These are phyloP conservation scores for Paraescarpia echinospica DNA, from an alignment of 1,140 invertebrate genomes.

Conservation along the genomic window DNA sequence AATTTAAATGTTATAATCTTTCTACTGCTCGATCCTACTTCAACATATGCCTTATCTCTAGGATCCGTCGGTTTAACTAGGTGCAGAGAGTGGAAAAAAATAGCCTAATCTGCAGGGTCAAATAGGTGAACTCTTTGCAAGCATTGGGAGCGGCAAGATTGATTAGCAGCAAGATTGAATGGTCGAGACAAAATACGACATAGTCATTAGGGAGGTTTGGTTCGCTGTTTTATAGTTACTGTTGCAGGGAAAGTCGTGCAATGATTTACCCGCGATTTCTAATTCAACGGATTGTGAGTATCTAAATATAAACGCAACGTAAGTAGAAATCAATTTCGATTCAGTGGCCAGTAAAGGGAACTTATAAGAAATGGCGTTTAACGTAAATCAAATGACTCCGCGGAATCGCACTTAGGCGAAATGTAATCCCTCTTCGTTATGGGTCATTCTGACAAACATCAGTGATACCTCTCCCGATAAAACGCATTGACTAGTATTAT, in stretches of 20 bases:
- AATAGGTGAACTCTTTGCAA: neutral
- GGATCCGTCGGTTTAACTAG: constrained; percentile 9
- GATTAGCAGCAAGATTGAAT: neutral
- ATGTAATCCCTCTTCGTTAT: too few relatives aligned
- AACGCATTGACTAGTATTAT: neutral
- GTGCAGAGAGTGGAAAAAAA: neutral
- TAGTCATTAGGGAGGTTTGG: too few relatives aligned
- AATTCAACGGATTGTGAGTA: too few relatives aligned
- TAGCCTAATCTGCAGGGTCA: neutral
- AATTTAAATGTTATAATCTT: neutral
- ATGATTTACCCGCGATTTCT: too few relatives aligned
- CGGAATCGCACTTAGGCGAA: neutral
- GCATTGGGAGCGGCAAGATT: neutral
- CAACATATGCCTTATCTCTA: constrained; percentile 27
- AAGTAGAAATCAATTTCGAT: neutral
- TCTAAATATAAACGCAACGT: neutral
- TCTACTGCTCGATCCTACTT: neutral
- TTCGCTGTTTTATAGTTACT: too few relatives aligned
- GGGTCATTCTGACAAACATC: neutral
- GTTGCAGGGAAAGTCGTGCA: too few relatives aligned
- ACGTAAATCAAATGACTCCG: neutral
- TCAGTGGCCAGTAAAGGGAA: neutral
- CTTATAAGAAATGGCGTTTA: neutral
- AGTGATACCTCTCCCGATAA: neutral
- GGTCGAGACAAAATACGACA: neutral